Base-by-base conservation (phyloP, 1,140 invertebrate genomes). In the Babylonia areolata region DNA sequence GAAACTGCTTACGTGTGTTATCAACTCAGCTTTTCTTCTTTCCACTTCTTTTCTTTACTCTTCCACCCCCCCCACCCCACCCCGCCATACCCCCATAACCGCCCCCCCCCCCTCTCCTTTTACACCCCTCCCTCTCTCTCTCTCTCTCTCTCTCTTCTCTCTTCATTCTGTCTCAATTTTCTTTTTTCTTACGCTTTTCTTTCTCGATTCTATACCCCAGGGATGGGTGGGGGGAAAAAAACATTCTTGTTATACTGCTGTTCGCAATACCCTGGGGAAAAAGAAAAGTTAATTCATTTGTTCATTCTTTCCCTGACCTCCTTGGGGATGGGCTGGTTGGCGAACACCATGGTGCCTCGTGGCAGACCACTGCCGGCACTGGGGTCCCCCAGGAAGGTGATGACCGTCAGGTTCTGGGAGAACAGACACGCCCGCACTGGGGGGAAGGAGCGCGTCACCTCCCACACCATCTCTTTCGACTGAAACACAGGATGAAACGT, bases 311-410 rank as follows among this genome's bases (percentile, higher is more conserved):
- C 71, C 73, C 54, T 85, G 81, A 94, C 93, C 92, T 93, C 93
- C 82, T 90, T 89, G 77, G 94, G 93, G 54, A 94, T 92, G 11
- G 93, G 87, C 75, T 93, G 92, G 84, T 93, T 92, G 39, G 93
- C 92, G 89, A 93, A 94, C 37, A 94, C 88, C 86, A 94, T 88
- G 15, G 92, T 92, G 20, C 94, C 94, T 28, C 94, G 84, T 15
- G 94, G 94, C 23, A 94, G 88, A 40, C 92, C 93, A 84, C 89
- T 91, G 15, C 92, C 90, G 23, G 91, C 91, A 85, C 91, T 93
- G 1, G 94, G 93, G 81, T 94, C 94, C 31, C 94, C 94, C 64
- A 94, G 92, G 85, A 94, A 94, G 58, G 93, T 93, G 46, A 94
- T 87, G 37, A 88, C 90, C 23, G 92, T 93, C 83, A 93, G 85